These are phyloP conservation scores for Clitarchus hookeri DNA, from an alignment of 2,888 invertebrate genomes.

Conservation along the genomic window DNA sequence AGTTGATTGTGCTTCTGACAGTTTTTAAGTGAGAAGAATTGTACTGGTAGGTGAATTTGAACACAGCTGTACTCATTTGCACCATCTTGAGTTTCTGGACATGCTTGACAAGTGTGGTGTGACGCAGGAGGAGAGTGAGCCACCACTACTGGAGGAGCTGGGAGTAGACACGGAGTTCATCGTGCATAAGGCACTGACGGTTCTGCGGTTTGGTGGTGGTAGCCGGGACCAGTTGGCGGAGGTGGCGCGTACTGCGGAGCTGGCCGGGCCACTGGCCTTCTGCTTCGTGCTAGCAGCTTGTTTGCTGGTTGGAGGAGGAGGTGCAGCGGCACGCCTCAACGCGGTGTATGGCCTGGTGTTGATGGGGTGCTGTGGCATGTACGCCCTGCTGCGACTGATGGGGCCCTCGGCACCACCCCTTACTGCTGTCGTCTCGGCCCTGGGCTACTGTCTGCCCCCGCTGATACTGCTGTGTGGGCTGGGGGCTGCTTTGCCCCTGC, in stretches of 20 bases:
- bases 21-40: no score
- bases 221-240: constrained; percentile 73
- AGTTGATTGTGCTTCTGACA: no score
- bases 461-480: constrained; percentile 85
- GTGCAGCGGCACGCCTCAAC: constrained; percentile 75
- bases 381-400: constrained; percentile 68
- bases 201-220: constrained; percentile 79
- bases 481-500: constrained; percentile 66
- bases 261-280: constrained; percentile 91
- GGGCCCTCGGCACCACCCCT: constrained; percentile 59
- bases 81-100: no score
- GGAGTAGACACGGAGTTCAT: constrained; percentile 91
- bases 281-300: constrained; percentile 71
- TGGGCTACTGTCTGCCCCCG: constrained; percentile 92
- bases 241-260: constrained; percentile 74
- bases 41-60: no score
- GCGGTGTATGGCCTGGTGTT: constrained; percentile 93
- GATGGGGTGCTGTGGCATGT: constrained; percentile 89
- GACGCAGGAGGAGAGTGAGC: constrained; percentile 67
- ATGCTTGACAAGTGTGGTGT: no score
- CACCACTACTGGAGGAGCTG: constrained; percentile 86
- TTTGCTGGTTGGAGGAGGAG: constrained; percentile 73
- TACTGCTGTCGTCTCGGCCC: constrained; percentile 80
- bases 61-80: no score
- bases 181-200: constrained; percentile 84